phyloP scores from a whole-genome alignment of 1,140 invertebrate species.

The Gonioctena quinquepunctata region DNA sequence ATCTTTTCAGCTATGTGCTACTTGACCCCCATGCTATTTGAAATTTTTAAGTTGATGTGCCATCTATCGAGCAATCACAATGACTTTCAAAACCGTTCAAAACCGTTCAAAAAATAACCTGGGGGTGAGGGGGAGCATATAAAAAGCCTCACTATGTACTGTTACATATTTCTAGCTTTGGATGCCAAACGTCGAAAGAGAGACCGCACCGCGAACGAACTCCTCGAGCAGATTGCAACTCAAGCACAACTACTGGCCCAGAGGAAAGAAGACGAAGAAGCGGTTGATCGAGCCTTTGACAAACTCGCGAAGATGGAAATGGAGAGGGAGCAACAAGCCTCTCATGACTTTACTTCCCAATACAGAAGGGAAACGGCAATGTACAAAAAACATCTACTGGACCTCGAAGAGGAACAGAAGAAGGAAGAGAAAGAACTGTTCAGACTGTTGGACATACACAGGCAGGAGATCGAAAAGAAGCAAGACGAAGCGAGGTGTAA shows the following conservation, averaged over 20 bases:
- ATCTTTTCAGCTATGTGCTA: no score
- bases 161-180: constrained; percentile 25
- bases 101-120: no score
- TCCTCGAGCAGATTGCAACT: constrained; percentile 41
- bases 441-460: constrained; percentile 35
- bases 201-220: constrained; percentile 36
- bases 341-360: constrained; percentile 27
- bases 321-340: constrained; percentile 38
- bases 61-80: no score
- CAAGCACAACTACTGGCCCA: constrained; percentile 37
- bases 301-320: constrained; percentile 38
- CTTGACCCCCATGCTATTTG: no score
- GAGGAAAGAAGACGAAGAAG: constrained; percentile 43
- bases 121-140: no score
- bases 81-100: no score
- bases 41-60: no score
- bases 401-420: constrained; percentile 39
- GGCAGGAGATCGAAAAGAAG: constrained; percentile 38
- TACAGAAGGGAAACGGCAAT: constrained; percentile 38
- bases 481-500: constrained; percentile 45
- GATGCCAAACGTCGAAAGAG: constrained; percentile 34
- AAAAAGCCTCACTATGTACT: no score
- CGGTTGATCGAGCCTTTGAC: constrained; percentile 39
- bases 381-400: constrained; percentile 44
- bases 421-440: constrained; percentile 43